Evolutionary conservation across 2,888 invertebrate species (phyloP), one percentile per base, ranked within the genome.

Genomic region (Dryobotodes eremita): DNA sequence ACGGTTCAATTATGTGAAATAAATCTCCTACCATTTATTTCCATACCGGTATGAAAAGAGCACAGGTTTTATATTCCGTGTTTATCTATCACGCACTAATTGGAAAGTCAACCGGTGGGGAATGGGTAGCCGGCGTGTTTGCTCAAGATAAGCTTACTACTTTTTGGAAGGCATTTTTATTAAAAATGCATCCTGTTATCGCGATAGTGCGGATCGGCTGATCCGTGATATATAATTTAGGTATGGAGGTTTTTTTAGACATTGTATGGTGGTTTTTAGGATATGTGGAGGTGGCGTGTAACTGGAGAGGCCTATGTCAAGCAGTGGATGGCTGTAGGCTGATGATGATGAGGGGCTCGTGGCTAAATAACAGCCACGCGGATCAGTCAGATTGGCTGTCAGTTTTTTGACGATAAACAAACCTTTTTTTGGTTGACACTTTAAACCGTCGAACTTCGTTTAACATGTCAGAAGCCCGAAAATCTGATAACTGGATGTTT

Each of bases 71-170:
- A 79, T 79, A 84, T 80, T 72, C 79, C 71, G 13, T 5, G 61
- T 73, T 89, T 88, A 88, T 88, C 88, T 85, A 77, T 71, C 65
- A 64, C 76, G 71, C 76, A 76, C 84, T 88, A 89, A 88, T 88
- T 88, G 88, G 79, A 89, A 89, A 89, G 79, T 86, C 89, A 88
- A 73, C 80, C 75, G 64, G 66, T 77, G 64, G 87, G 88, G 86
- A 81, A 78, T 83, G 64, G 69, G 82, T 73, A 68, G 59, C 31
- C 77, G 71, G 69, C 50, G 61, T 87, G 82, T 82, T 88, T 77
- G 73, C 61, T 36, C 55, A 75, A 23, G 89, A 88, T 89, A 88
- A 88, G 81, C 70, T 2, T 48, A 57, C 71, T 73, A 61, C 65
- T 76, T 86, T 82, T 76, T 48, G 84, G 85, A 79, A 85, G 73